These are phyloP conservation scores for Chrysocyon brachyurus DNA, from an alignment of 2,797 vertebrate species.

Conservation along the genomic window DNA sequence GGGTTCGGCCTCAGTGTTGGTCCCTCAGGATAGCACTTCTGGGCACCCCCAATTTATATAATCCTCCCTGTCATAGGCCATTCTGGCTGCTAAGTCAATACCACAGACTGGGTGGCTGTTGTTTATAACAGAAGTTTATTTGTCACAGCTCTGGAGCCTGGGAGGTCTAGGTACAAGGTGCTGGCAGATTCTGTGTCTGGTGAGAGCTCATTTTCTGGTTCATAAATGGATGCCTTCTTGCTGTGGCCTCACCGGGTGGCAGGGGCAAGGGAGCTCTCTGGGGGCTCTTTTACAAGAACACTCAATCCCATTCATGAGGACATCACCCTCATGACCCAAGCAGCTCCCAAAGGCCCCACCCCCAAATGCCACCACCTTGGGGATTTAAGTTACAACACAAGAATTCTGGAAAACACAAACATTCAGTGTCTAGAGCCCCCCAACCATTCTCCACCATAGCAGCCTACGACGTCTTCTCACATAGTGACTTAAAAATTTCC, in stretches of 20 bases:
- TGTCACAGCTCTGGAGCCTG: not conserved
- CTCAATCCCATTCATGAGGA: not conserved
- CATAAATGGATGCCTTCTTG: not conserved
- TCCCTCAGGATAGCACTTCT: not conserved
- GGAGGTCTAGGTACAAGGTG: not conserved
- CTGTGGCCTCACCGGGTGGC: not conserved
- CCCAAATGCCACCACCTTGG: not conserved
- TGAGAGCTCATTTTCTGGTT: not conserved
- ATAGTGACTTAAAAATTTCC: not conserved
- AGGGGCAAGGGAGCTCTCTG: not conserved
- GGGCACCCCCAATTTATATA: not conserved
- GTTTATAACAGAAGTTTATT: not conserved
- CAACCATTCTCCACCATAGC: rapidly evolving
- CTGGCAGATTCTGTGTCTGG: not conserved
- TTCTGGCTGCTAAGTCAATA: not conserved
- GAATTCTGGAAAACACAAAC: not conserved
- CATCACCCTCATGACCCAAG: not conserved
- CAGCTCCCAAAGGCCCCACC: not conserved
- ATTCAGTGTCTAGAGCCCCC: not conserved
- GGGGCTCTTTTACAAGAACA: not conserved
- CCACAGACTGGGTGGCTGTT: not conserved
- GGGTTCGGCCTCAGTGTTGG: not conserved
- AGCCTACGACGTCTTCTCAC: not conserved
- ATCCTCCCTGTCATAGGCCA: not conserved
- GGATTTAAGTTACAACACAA: too few species aligned